Conservation (phyloP, 2,797 vertebrate genomes). For the Mallotus villosus region DNA sequence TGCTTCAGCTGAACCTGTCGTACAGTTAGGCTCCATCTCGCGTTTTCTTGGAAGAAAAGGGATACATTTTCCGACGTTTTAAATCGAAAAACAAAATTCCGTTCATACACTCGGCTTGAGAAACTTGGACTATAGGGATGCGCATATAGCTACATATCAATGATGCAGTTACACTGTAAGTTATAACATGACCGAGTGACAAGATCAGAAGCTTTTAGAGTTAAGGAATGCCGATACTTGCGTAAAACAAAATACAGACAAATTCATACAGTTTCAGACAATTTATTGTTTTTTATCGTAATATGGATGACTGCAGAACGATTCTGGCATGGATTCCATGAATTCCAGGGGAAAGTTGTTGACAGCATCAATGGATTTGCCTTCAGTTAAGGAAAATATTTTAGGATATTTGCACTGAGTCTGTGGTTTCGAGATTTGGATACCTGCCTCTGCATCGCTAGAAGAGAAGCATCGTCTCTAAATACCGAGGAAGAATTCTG, state of each 20-base stretch:
- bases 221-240: constrained; percentile 20
- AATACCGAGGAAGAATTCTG: constrained; percentile 22
- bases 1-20: constrained; percentile 62
- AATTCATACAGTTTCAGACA: neutral
- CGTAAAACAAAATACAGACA: constrained; percentile 14
- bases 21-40: constrained; percentile 9
- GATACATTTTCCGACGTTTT: constrained; percentile 15
- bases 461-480: constrained; percentile 44
- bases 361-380: constrained; percentile 55
- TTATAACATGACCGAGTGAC: constrained; percentile 50
- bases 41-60: constrained; percentile 10
- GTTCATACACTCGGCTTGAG: constrained; percentile 26
- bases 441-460: constrained; percentile 61
- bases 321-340: constrained; percentile 36
- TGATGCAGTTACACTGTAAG: constrained; percentile 43
- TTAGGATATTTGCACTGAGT: constrained; percentile 32
- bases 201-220: constrained; percentile 27
- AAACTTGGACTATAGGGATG: constrained; percentile 68
- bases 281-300: neutral
- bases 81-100: constrained; percentile 9
- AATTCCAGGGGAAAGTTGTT: constrained; percentile 61
- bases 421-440: constrained; percentile 66
- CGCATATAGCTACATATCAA: constrained; percentile 49
- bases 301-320: constrained; percentile 26
- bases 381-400: constrained; percentile 55